Evolutionary conservation across 2,797 vertebrate species (phyloP).

Genomic region (Rousettus madagascariensis): DNA sequence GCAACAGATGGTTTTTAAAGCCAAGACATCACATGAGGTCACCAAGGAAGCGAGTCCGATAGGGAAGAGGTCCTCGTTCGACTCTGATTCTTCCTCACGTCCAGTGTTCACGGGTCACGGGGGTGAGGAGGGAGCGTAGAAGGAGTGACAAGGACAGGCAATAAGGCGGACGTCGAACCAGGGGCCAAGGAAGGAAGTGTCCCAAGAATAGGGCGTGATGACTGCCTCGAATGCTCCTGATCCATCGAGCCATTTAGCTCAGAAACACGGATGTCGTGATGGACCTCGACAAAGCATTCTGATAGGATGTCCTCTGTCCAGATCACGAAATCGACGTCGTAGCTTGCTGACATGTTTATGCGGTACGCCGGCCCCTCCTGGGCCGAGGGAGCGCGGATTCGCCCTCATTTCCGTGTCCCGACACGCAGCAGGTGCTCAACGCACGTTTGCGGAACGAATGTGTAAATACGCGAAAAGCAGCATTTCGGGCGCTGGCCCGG

Average conservation of each 20-base stretch:
- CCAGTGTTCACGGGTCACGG: background rate
- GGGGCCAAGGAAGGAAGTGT: background rate
- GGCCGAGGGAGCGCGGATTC: background rate
- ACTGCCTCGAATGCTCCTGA: background rate
- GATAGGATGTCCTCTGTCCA: background rate
- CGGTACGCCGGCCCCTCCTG: background rate
- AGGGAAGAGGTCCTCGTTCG: background rate
- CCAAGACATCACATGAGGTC: background rate
- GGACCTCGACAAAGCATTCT: background rate
- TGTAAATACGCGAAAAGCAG: background rate
- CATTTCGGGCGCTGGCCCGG: background rate
- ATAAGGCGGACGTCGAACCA: background rate
- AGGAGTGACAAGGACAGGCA: background rate
- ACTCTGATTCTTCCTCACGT: background rate
- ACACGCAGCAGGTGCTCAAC: background rate
- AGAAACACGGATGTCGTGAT: background rate
- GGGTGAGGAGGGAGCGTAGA: background rate
- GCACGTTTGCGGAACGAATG: background rate
- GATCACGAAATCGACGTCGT: background rate
- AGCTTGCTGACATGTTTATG: background rate
- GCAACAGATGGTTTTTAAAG: background rate
- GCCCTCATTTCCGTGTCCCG: background rate
- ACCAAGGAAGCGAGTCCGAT: too few relatives aligned
- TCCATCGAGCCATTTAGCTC: background rate
- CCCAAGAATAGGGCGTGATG: background rate